These are phyloP conservation scores for Enteromius fasciolatus DNA, from an alignment of 2,797 vertebrate genomes.

Conservation along the genomic window DNA sequence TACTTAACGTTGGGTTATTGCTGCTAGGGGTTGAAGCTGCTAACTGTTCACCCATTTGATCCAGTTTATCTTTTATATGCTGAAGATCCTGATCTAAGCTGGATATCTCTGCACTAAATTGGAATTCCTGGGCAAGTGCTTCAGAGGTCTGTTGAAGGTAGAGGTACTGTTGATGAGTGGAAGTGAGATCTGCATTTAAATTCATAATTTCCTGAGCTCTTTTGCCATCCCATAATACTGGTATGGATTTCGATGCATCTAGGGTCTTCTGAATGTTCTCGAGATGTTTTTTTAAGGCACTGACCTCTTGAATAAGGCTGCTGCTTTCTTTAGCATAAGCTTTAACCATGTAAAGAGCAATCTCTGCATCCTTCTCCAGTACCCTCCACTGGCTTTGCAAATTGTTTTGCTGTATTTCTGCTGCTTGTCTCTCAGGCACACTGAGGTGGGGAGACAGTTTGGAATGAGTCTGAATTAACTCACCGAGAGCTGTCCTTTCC, in stretches of 20 bases:
- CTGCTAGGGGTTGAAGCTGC: slow-evolving; percentile 66
- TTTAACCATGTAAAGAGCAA: slow-evolving; percentile 70
- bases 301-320: slow-evolving; percentile 67
- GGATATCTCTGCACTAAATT: slow-evolving; percentile 75
- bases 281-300: slow-evolving; percentile 71
- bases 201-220: slow-evolving; percentile 69
- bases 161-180: slow-evolving; percentile 73
- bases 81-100: slow-evolving; percentile 76
- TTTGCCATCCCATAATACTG: slow-evolving; percentile 63
- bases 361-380: slow-evolving; percentile 76
- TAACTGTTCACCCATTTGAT: slow-evolving; percentile 67
- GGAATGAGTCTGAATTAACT: slow-evolving; percentile 73
- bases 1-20: slow-evolving; percentile 72
- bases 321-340: slow-evolving; percentile 70
- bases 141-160: slow-evolving; percentile 77
- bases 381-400: slow-evolving; percentile 80
- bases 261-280: slow-evolving; percentile 64
- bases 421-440: slow-evolving; percentile 73
- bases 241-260: slow-evolving; percentile 50
- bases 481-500: slow-evolving; percentile 76
- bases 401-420: slow-evolving; percentile 73
- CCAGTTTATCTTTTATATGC: slow-evolving; percentile 74
- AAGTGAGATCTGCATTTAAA: slow-evolving; percentile 77
- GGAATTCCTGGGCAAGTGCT: slow-evolving; percentile 74
- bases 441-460: slow-evolving; percentile 74